Percentiles rank a stretch among this genome's conserved stretches.
Conservation (phyloP, 2,113 vertebrate genomes). For the Zapus hudsonius region DNA sequence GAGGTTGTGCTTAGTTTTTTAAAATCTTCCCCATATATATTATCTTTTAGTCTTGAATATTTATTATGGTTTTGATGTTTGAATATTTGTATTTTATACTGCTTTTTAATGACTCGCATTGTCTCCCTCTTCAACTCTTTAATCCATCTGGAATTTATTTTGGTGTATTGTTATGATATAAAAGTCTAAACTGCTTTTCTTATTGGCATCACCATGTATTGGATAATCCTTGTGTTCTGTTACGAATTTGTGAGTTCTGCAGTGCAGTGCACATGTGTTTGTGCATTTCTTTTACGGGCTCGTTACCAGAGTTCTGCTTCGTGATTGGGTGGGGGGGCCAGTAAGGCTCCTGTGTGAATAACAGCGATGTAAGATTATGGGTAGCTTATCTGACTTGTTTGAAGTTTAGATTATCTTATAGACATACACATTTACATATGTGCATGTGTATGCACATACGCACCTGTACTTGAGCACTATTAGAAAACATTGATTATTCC, state of each 20-base stretch:
- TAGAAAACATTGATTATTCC: background rate
- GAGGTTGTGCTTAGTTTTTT: background rate
- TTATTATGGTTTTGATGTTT: slow-evolving; percentile 26
- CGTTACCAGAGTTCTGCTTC: background rate
- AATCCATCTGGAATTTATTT: slow-evolving; percentile 27
- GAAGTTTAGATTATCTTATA: background rate
- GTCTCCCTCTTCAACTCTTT: background rate
- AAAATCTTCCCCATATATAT: background rate
- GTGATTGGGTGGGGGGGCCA: background rate
- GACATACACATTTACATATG: background rate
- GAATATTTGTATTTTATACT: slow-evolving; percentile 30
- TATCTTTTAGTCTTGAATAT: background rate
- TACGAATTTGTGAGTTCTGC: background rate
- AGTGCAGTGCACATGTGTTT: background rate
- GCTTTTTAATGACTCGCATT: background rate
- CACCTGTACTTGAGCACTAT: background rate
- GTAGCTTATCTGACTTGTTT: slow-evolving; percentile 41
- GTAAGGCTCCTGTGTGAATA: background rate
- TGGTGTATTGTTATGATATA: background rate
- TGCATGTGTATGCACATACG: background rate
- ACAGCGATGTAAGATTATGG: background rate
- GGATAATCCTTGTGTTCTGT: background rate
- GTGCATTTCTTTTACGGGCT: slow-evolving; percentile 14
- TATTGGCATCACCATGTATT: background rate
- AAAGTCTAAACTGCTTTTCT: slow-evolving; percentile 45